These are phyloP conservation scores for Lophotriccus pileatus DNA, from an alignment of 2,797 vertebrate genomes.

Conservation along the genomic window DNA sequence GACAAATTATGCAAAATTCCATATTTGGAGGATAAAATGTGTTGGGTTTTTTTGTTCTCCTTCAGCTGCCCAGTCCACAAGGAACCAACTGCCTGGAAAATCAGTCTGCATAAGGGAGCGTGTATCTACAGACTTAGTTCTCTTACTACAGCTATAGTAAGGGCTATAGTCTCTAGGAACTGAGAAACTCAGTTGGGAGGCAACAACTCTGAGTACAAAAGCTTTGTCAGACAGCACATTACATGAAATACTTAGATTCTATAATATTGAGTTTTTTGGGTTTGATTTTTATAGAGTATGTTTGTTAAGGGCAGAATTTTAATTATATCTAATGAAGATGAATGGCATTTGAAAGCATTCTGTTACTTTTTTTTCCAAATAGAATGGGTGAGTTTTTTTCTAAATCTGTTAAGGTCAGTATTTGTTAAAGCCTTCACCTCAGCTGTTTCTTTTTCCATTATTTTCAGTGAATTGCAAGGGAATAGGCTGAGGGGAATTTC, in stretches of 20 bases:
- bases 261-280: neutral
- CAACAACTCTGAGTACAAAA: neutral
- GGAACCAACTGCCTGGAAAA: neutral
- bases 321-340: neutral
- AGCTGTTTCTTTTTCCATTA: neutral
- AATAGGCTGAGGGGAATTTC: neutral
- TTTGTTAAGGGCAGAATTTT: neutral
- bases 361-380: neutral
- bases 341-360: neutral
- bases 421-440: neutral
- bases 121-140: neutral
- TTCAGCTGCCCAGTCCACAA: neutral
- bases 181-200: neutral
- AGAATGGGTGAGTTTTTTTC: accelerated
- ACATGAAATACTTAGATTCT: neutral
- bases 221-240: neutral
- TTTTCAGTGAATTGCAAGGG: neutral
- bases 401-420: neutral
- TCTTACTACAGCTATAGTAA: neutral
- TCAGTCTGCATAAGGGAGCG: neutral
- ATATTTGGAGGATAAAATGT: neutral
- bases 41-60: neutral
- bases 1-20: neutral
- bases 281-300: neutral
- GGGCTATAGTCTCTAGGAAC: neutral